Base-by-base conservation (phyloP, 2,113 vertebrate genomes). In the Scalopus aquaticus region DNA sequence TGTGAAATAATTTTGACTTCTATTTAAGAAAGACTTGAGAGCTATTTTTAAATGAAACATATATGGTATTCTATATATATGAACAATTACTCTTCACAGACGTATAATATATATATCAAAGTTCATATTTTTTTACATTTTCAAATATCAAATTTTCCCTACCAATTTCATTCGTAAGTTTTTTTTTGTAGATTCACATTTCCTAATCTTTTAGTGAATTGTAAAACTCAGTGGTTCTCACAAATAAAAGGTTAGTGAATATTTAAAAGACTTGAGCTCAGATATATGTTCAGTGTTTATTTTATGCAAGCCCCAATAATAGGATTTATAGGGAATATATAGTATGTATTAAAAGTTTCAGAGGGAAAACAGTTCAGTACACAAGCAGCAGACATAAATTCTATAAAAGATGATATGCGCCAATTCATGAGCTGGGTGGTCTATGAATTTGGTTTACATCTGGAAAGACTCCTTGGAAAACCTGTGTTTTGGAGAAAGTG, bases 301-400 rank as follows among this genome's bases (percentile, higher is more conserved):
- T 76, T 42, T n/a, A 88, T 32, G 22, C 24, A 69, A 70, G 78
- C 58, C 32, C 22, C 64, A 83, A 28, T 56, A 88, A 92, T 72
- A 80, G 9, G 54, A 65, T 73, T 81, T 92, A 49, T 17, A 78
- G 65, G 10, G 16, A 74, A 58, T 90, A 37, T 22, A 67, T 6
- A 81, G 12, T 76, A 42, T 44, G 62, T 37, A 69, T 85, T 73
- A 83, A 80, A 93, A 8, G 13, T 90, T 92, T 76, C 69, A 67
- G 11, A 35, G 35, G 49, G 64, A 46, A 94, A 93, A 19, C 6
- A 60, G 76, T 76, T 28, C 39, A 76, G 80, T 77, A 37, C 56
- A 62, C 20, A 60, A 92, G 39, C 24, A 94, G 44, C 32, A 93
- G 73, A 51, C 28, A 92, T 73, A 88, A 87, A 95, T 92, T 95